These are phyloP conservation scores for Laothoe populi DNA, from an alignment of 2,888 invertebrate species.

Conservation along the genomic window DNA sequence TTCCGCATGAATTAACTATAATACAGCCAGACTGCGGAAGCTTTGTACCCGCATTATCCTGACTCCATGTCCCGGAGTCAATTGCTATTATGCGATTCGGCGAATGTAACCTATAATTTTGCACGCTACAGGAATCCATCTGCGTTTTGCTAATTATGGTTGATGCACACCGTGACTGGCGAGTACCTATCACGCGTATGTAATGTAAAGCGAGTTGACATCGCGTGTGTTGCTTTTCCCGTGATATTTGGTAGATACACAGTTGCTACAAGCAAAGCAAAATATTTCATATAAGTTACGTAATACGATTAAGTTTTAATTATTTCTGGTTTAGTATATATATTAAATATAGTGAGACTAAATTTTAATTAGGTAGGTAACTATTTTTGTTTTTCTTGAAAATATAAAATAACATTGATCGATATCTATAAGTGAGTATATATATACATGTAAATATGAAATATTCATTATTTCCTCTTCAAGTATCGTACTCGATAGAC, in stretches of 20 bases:
- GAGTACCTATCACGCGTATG: constrained; percentile 17
- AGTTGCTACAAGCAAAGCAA: constrained; percentile 64
- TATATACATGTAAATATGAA: too few species aligned
- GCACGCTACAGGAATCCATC: constrained; percentile 17
- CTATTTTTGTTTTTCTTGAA: neutral
- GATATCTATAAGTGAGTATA: too few species aligned
- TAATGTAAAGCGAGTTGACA: constrained; percentile 53
- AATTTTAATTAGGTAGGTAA: constrained; percentile 20
- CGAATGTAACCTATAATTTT: constrained; percentile 36
- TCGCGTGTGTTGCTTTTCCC: constrained; percentile 72
- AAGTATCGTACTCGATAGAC: too few species aligned
- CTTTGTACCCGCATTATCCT: constrained; percentile 69
- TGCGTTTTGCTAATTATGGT: neutral
- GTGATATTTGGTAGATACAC: constrained; percentile 48
- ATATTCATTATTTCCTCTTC: too few species aligned
- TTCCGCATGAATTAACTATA: constrained; percentile 80
- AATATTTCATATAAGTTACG: constrained; percentile 44
- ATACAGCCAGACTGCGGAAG: constrained; percentile 71
- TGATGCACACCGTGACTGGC: neutral
- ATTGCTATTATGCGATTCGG: constrained; percentile 58
- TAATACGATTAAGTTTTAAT: constrained; percentile 50
- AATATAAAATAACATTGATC: neutral
- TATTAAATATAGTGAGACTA: constrained; percentile 16
- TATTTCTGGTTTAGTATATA: constrained; percentile 37
- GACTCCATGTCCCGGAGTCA: constrained; percentile 66